Evolutionary conservation across 2,113 vertebrate species (phyloP).

Genomic region (Alethe castanea): DNA sequence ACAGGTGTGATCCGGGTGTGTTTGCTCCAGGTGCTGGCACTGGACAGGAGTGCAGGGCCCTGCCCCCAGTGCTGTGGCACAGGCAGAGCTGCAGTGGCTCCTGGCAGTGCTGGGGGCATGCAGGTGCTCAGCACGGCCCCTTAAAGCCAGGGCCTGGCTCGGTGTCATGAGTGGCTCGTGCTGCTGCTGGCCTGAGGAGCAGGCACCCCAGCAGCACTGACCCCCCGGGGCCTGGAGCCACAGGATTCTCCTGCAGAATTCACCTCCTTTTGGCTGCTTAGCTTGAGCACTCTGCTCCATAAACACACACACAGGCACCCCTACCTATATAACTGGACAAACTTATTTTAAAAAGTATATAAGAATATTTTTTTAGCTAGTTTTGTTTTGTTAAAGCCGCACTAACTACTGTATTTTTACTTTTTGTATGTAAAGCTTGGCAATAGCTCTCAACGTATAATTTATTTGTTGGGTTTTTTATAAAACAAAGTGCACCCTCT

Average conservation of each 20-base stretch:
- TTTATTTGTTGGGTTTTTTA: slow-evolving; percentile 71
- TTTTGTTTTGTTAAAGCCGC: background rate
- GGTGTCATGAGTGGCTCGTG: fast-evolving
- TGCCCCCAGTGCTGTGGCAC: fast-evolving
- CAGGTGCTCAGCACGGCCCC: background rate
- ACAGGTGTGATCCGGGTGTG: fast-evolving
- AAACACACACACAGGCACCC: background rate
- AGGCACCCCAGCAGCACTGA: fast-evolving
- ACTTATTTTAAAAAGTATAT: slow-evolving; percentile 37
- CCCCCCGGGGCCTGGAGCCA: background rate
- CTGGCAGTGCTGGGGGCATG: background rate
- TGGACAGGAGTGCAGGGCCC: fast-evolving
- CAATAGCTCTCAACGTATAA: slow-evolving; percentile 66
- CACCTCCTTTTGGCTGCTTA: background rate
- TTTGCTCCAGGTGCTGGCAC: background rate
- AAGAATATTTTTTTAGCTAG: slow-evolving; percentile 55
- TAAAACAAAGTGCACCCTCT: slow-evolving; percentile 48
- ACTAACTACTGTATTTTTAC: slow-evolving; percentile 72
- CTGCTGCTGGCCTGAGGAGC: background rate
- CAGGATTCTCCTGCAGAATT: background rate
- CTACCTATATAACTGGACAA: slow-evolving; percentile 10
- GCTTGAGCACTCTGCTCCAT: background rate
- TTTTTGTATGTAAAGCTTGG: slow-evolving; percentile 69
- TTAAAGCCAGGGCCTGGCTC: background rate
- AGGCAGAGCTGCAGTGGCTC: background rate